Evolutionary conservation across 2,113 vertebrate species (phyloP).

Genomic region (Eubucco bourcierii): DNA sequence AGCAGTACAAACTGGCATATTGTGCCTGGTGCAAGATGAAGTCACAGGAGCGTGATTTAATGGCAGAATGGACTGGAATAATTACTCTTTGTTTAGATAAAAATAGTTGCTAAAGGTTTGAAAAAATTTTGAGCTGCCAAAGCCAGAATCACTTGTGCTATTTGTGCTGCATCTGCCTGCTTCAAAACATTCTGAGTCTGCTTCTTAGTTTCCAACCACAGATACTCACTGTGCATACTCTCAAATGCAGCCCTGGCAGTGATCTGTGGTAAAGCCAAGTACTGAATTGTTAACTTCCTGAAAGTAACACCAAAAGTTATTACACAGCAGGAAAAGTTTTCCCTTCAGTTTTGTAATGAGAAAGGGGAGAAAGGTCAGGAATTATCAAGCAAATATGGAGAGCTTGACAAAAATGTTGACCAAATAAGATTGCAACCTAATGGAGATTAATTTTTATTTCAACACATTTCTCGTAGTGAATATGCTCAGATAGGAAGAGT

Average conservation of each 20-base stretch:
- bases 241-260: neutral
- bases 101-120: neutral
- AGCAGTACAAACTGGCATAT: neutral
- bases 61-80: neutral
- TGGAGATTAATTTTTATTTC: neutral
- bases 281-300: neutral
- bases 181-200: neutral
- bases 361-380: neutral
- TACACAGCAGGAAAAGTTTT: neutral
- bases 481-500: neutral
- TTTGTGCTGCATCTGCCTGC: neutral
- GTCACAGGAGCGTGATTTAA: constrained; percentile 2
- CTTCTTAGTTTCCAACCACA: neutral
- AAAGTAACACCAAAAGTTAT: neutral
- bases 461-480: neutral
- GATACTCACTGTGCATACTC: neutral
- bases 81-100: neutral
- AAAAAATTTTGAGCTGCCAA: neutral
- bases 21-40: neutral
- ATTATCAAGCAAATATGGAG: neutral
- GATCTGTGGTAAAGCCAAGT: neutral
- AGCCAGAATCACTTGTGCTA: neutral
- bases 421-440: neutral
- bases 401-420: neutral
- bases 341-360: neutral